A percentile compares a stretch with the other conserved stretches of the same genome.
Conservation (phyloP, 2,797 vertebrate species). For the Sarcophilus harrisii region DNA sequence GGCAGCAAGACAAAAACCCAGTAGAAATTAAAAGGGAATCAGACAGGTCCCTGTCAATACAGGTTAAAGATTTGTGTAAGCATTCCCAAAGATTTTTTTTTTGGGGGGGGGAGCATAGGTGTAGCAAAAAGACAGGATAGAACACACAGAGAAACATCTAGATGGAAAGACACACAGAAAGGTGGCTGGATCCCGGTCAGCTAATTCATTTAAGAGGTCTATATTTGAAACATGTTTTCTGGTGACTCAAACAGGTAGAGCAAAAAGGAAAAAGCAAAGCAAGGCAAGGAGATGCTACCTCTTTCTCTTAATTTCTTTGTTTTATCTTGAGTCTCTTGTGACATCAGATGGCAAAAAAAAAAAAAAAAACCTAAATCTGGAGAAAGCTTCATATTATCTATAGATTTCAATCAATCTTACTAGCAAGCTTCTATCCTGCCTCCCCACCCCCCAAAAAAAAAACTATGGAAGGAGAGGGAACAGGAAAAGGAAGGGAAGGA, state of each 20-base stretch:
- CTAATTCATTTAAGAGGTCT: background rate
- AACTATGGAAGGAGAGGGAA: background rate
- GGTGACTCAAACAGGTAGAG: background rate
- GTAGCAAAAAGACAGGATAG: background rate
- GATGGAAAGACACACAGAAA: background rate
- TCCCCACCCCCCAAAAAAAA: background rate
- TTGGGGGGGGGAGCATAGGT: background rate
- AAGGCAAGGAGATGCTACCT: background rate
- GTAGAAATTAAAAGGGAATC: background rate
- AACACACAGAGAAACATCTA: background rate
- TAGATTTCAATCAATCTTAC: background rate
- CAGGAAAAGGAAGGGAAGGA: rapidly evolving
- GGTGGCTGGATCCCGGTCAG: background rate
- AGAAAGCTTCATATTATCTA: background rate
- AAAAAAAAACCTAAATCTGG: background rate
- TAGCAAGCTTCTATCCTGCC: background rate
- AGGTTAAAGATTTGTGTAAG: background rate
- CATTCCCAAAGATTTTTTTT: background rate
- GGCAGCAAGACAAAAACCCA: background rate
- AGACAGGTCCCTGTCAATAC: background rate
- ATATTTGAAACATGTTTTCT: background rate
- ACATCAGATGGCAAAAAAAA: background rate
- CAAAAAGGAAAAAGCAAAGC: background rate
- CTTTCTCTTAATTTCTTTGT: background rate
- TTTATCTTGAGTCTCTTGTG: background rate